These are phyloP conservation scores for Orussus abietinus DNA, from an alignment of 1,140 invertebrate species.

Conservation along the genomic window DNA sequence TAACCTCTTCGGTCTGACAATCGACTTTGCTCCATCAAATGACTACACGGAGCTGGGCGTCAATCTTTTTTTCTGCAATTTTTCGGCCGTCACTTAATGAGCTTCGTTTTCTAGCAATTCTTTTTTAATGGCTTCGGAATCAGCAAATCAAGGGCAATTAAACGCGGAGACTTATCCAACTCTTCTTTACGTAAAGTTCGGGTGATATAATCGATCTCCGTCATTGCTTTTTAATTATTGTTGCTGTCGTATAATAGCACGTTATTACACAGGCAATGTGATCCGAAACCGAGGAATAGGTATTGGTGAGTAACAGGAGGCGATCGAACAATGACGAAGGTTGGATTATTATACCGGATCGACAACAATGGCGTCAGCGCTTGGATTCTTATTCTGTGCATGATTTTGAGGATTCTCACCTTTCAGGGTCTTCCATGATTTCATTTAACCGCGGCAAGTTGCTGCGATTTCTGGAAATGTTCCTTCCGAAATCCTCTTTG, in stretches of 20 bases:
- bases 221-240: too few relatives aligned
- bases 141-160: too few relatives aligned
- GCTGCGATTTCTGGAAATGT: conserved; percentile 6
- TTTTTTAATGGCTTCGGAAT: not conserved
- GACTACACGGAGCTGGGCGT: not conserved
- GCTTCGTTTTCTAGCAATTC: not conserved
- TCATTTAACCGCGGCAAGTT: conserved; percentile 13
- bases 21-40: too few relatives aligned
- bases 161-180: too few relatives aligned
- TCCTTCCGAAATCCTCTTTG: conserved; percentile 5
- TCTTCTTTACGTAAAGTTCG: too few relatives aligned
- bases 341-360: not conserved
- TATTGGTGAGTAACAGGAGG: not conserved
- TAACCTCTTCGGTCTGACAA: too few relatives aligned
- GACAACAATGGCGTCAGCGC: not conserved
- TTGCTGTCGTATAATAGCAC: not conserved
- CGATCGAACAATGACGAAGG: not conserved
- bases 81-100: not conserved
- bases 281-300: too few relatives aligned
- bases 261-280: not conserved
- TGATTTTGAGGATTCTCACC: conserved; percentile 21
- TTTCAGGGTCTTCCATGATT: conserved; percentile 31
- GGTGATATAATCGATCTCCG: too few relatives aligned
- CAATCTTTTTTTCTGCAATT: not conserved
- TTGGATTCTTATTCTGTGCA: not conserved